Percentiles rank a stretch among this genome's conserved stretches.
Evolutionary conservation across 2,113 vertebrate genomes (phyloP).

Genomic region (Orycteropus afer): DNA sequence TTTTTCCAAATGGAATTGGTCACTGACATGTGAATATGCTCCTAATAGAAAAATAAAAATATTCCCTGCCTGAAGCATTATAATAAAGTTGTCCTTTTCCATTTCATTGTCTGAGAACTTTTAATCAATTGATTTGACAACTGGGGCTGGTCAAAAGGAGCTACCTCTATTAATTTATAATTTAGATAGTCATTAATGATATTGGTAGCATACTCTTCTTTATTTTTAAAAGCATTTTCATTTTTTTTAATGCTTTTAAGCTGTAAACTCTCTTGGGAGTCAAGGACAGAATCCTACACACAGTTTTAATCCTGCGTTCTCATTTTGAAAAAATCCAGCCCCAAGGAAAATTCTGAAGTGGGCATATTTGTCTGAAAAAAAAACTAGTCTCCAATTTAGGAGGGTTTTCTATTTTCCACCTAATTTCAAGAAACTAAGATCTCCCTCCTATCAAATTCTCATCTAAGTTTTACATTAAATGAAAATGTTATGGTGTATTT

Average conservation of each 20-base stretch:
- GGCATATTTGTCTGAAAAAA: not conserved
- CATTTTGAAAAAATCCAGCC: not conserved
- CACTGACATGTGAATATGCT: constrained; percentile 73
- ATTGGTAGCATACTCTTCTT: constrained; percentile 48
- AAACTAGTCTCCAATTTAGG: not conserved
- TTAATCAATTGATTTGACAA: constrained; percentile 74
- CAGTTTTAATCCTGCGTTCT: constrained; percentile 14
- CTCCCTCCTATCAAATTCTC: not conserved
- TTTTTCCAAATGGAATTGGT: constrained; percentile 71
- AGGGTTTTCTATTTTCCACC: not conserved
- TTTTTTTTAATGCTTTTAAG: constrained; percentile 42
- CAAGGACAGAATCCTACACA: not conserved
- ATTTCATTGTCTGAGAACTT: constrained; percentile 70
- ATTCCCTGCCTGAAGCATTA: constrained; percentile 75
- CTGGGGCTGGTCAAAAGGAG: constrained; percentile 61
- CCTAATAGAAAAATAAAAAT: constrained; percentile 82
- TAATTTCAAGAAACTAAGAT: constrained; percentile 38
- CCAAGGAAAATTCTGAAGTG: constrained; percentile 46
- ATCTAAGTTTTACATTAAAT: constrained; percentile 23
- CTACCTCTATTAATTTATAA: constrained; percentile 57
- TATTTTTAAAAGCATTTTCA: constrained; percentile 52
- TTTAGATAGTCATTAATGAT: constrained; percentile 31
- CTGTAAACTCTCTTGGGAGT: constrained; percentile 4
- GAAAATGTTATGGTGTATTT: constrained; percentile 10
- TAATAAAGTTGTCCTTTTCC: constrained; percentile 74